A percentile compares a stretch with the other conserved stretches of the same genome.
Evolutionary conservation across 2,888 invertebrate species (phyloP).

Genomic region (Catocala nupta): DNA sequence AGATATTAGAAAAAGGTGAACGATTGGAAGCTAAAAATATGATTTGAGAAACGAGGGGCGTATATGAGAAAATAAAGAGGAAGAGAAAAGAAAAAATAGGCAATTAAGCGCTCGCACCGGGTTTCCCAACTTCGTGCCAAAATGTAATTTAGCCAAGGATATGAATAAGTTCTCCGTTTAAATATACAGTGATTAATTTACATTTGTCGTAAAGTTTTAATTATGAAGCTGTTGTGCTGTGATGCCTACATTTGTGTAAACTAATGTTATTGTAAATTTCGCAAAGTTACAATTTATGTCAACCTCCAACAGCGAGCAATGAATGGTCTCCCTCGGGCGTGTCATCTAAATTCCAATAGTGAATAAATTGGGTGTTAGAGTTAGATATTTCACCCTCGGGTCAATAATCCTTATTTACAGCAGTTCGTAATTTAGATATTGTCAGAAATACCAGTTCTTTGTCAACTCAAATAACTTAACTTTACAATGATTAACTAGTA

Average conservation of each 20-base stretch:
- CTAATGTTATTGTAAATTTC: not conserved
- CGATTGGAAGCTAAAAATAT: not conserved
- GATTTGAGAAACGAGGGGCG: conserved; percentile 4
- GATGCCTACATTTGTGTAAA: not conserved
- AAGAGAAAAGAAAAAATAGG: conserved; percentile 1
- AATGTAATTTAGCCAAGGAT: conserved; percentile 9
- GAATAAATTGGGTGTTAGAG: conserved; percentile 13
- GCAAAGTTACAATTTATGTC: not conserved
- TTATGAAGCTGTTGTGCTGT: not conserved
- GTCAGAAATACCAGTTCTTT: conserved; percentile 17
- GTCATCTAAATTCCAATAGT: conserved; percentile 12
- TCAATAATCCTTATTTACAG: conserved; percentile 8
- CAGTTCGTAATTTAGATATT: conserved; percentile 10
- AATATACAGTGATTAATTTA: not conserved
- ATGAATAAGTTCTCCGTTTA: not conserved
- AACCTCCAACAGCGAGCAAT: not conserved
- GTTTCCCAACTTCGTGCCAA: not conserved
- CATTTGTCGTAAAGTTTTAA: not conserved
- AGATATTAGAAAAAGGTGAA: not conserved
- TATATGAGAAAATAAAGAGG: not conserved
- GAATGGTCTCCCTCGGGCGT: conserved; percentile 3
- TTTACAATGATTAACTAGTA: conserved; percentile 40
- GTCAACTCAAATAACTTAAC: no score
- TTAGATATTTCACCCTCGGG: conserved; percentile 9
- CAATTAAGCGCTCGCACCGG: conserved; percentile 1